These are phyloP conservation scores for Grapholita molesta DNA, from an alignment of 1,140 invertebrate species.

Conservation along the genomic window DNA sequence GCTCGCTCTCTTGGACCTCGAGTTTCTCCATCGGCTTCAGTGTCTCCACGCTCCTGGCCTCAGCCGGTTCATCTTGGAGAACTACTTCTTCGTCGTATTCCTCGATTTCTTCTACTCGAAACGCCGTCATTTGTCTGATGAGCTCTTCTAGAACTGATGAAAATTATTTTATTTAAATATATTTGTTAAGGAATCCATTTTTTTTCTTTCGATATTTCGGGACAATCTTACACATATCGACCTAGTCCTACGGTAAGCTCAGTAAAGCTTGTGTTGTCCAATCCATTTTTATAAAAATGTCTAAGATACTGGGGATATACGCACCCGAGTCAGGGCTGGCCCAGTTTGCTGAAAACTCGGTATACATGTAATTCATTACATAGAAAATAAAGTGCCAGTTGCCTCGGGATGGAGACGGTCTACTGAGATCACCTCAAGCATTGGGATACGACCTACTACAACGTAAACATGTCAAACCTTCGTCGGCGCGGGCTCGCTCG, in stretches of 20 bases:
- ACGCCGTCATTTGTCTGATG: slow-evolving; percentile 81
- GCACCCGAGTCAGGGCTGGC: no score
- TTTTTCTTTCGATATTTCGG: not conserved
- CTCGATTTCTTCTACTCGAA: slow-evolving; percentile 74
- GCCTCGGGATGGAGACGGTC: no score
- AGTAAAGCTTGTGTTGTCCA: no score
- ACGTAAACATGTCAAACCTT: slow-evolving; percentile 41
- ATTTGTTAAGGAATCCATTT: not conserved
- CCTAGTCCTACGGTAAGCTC: no score
- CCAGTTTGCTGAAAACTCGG: no score
- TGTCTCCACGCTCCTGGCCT: slow-evolving; percentile 38
- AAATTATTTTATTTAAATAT: slow-evolving; percentile 1
- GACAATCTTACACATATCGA: not conserved
- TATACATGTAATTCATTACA: no score
- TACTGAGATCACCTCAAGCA: no score
- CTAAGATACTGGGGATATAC: no score
- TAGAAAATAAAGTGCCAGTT: no score
- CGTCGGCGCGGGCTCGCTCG: slow-evolving; percentile 59
- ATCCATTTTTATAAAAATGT: no score
- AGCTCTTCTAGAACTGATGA: slow-evolving; percentile 81
- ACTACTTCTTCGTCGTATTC: slow-evolving; percentile 64
- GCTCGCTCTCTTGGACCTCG: slow-evolving; percentile 34
- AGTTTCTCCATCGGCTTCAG: slow-evolving; percentile 51
- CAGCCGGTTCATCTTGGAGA: slow-evolving; percentile 45
- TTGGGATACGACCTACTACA: no score